A percentile compares a stretch with the other conserved stretches of the same genome.
phyloP scores from a whole-genome alignment of 35 echinoderm and acorn worm genomes.

The Amphiura filiformis region DNA sequence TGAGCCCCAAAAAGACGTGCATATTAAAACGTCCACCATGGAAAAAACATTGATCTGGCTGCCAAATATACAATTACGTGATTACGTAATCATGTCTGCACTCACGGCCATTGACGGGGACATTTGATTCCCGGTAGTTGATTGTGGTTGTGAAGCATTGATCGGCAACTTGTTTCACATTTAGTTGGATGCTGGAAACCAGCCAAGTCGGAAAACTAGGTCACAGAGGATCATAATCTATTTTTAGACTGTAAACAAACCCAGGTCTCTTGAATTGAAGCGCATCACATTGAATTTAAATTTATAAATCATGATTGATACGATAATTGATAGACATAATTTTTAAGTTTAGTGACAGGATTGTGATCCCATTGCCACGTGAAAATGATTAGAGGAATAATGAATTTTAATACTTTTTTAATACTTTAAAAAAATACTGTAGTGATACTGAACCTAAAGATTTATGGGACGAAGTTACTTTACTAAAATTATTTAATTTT shows the following conservation, averaged over 20 bases:
- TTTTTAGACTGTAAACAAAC: background rate
- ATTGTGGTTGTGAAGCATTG: background rate
- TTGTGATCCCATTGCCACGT: background rate
- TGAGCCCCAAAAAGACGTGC: too few relatives aligned
- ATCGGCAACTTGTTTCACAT: background rate
- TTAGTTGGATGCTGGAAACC: background rate
- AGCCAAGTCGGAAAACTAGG: background rate
- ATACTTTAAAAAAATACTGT: background rate
- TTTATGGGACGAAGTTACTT: too few relatives aligned
- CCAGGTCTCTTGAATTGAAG: background rate
- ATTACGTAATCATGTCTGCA: background rate
- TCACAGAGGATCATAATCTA: background rate
- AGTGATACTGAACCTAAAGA: too few relatives aligned
- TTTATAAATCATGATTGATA: background rate
- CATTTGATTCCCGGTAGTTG: background rate
- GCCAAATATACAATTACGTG: background rate
- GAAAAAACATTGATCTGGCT: too few relatives aligned
- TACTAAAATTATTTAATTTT: too few relatives aligned
- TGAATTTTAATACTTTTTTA: background rate
- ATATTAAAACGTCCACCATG: too few relatives aligned
- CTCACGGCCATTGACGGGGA: conserved; percentile 5
- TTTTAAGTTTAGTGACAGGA: background rate
- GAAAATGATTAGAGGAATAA: background rate
- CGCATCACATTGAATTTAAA: background rate
- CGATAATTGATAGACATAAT: background rate